These are phyloP conservation scores for Symphodus melops DNA, from an alignment of 2,113 vertebrate genomes.

Conservation along the genomic window DNA sequence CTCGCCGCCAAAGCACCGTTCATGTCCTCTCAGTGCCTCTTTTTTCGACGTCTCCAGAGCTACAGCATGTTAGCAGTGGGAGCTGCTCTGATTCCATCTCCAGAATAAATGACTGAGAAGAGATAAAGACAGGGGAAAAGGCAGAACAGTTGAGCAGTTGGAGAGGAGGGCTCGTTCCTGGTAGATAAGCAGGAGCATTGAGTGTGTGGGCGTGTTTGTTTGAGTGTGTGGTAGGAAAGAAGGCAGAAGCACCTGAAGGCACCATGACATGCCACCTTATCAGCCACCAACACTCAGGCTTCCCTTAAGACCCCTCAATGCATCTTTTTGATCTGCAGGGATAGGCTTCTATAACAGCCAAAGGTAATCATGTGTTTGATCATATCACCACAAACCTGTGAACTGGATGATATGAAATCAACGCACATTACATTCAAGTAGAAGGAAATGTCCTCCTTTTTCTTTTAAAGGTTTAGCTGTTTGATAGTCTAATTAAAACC, in stretches of 20 bases:
- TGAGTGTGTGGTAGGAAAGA: conserved; percentile 5
- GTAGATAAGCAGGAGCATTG: conserved; percentile 62
- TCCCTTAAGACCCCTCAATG: conserved; percentile 63
- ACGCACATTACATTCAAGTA: neutral
- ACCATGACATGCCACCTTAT: conserved; percentile 60
- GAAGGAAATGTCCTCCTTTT: conserved; percentile 4
- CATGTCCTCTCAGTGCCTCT: neutral
- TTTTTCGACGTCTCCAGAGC: conserved; percentile 35
- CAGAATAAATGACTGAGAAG: conserved; percentile 78
- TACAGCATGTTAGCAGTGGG: conserved; percentile 55
- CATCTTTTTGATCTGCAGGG: conserved; percentile 48
- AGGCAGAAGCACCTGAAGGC: conserved; percentile 59
- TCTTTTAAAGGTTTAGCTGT: no score
- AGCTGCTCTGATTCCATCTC: conserved; percentile 76
- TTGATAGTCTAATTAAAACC: conserved; percentile 10
- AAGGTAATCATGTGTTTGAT: conserved; percentile 45
- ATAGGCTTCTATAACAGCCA: conserved; percentile 45
- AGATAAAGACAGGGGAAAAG: conserved; percentile 69
- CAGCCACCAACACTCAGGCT: conserved; percentile 68
- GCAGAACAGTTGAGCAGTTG: conserved; percentile 58
- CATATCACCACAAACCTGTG: conserved; percentile 38
- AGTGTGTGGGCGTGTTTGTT: conserved; percentile 23
- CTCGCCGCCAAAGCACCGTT: conserved; percentile 1
- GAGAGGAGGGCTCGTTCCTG: conserved; percentile 60
- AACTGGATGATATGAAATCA: conserved; percentile 36